Evolutionary conservation across 92 coral and sea anemone genomes (phyloP).

Genomic region (Hydrozoanthus gracilis): DNA sequence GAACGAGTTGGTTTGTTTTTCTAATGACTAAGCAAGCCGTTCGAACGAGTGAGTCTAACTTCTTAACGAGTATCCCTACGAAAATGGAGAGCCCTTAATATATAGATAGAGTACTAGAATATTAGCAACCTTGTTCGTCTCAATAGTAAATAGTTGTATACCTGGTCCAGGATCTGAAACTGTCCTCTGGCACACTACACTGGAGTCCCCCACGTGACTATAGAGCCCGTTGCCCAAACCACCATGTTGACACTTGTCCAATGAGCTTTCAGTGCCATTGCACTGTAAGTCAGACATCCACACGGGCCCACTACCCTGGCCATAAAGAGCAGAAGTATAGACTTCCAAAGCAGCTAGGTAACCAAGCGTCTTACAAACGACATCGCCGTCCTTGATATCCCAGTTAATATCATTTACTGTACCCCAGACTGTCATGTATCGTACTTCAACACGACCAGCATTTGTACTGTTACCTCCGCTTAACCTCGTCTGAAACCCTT

Average conservation of each 20-base stretch:
- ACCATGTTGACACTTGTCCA: constrained; percentile 15
- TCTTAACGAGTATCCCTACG: no score
- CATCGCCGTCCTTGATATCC: constrained; percentile 43
- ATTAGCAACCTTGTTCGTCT: neutral
- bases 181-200: constrained; percentile 5
- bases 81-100: no score
- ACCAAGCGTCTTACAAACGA: constrained; percentile 36
- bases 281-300: constrained; percentile 29
- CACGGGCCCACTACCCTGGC: constrained; percentile 39
- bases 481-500: neutral
- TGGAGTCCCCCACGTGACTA: constrained; percentile 9
- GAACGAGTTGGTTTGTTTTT: no score
- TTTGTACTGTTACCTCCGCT: neutral
- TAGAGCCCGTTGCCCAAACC: constrained; percentile 12
- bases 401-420: constrained; percentile 27
- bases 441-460: constrained; percentile 17
- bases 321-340: constrained; percentile 6
- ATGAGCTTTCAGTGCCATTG: constrained; percentile 37
- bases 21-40: no score
- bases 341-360: constrained; percentile 20
- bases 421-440: constrained; percentile 23
- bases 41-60: no score
- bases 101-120: no score
- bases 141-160: neutral
- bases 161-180: neutral